Percentiles rank a stretch among this genome's conserved stretches.
phyloP scores from a whole-genome alignment of 2,797 vertebrate species.

The Semaprochilodus insignis region DNA sequence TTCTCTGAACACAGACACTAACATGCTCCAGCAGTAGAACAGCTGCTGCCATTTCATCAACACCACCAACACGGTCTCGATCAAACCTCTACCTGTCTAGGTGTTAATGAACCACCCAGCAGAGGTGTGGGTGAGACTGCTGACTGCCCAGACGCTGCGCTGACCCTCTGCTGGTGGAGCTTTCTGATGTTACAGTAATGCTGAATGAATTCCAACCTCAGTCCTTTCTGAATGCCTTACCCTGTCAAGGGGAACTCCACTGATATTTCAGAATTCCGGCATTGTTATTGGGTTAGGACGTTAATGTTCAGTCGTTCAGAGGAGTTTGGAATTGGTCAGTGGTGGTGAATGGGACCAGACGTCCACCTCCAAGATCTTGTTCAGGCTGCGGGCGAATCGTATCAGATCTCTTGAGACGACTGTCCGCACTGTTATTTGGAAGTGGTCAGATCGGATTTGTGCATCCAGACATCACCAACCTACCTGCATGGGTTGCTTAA shows the following conservation, averaged over 20 bases:
- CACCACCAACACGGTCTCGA: background rate
- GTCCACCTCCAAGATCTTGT: too few species aligned
- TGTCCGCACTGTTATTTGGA: too few species aligned
- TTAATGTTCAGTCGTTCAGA: too few species aligned
- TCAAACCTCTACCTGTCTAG: background rate
- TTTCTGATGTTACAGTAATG: background rate
- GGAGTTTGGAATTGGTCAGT: too few species aligned
- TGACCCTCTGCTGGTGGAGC: background rate
- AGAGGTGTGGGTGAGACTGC: background rate
- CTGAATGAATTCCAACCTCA: background rate
- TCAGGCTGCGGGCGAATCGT: too few species aligned
- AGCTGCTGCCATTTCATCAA: conserved; percentile 1
- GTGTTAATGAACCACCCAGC: background rate
- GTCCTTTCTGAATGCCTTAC: conserved; percentile 6
- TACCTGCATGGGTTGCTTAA: too few species aligned
- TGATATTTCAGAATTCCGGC: too few species aligned
- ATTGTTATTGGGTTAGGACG: too few species aligned
- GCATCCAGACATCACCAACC: too few species aligned
- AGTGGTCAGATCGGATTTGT: too few species aligned
- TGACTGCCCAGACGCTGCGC: background rate
- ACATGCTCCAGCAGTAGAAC: background rate
- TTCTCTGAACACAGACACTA: background rate
- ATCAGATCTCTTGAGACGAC: too few species aligned
- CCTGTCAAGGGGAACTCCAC: background rate
- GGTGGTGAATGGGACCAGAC: too few species aligned